Conservation (phyloP, 2,888 invertebrate species). For the Drosophila setosimentum region DNA sequence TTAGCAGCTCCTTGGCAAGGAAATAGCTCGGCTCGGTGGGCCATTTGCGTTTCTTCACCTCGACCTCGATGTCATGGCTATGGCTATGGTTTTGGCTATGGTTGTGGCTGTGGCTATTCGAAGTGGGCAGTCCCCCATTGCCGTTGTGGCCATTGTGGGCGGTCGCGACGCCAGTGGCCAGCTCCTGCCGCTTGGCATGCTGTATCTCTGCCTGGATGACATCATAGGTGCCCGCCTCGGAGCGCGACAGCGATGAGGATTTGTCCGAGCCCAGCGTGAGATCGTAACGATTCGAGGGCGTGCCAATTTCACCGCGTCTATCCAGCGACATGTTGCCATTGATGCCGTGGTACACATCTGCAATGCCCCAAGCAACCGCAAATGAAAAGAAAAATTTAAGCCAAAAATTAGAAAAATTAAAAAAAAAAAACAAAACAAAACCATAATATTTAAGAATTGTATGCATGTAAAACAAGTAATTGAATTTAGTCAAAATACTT, state of each 20-base stretch:
- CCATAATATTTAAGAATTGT: constrained; percentile 2
- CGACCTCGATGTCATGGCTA: constrained; percentile 77
- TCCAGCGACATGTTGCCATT: constrained; percentile 85
- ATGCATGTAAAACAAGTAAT: not conserved
- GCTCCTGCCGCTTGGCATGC: constrained; percentile 81
- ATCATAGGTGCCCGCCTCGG: constrained; percentile 85
- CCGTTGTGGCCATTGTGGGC: constrained; percentile 76
- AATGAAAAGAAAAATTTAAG: constrained; percentile 5
- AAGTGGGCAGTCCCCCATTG: constrained; percentile 27
- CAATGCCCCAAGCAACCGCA: constrained; percentile 10
- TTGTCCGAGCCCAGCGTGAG: constrained; percentile 84
- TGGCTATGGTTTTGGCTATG: constrained; percentile 5
- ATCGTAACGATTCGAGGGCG: constrained; percentile 83
- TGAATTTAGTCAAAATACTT: not conserved
- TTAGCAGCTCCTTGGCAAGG: constrained; percentile 95
- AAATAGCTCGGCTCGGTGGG: constrained; percentile 91
- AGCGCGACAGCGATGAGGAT: constrained; percentile 84
- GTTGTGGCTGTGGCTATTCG: constrained; percentile 34
- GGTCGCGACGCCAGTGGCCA: constrained; percentile 74
- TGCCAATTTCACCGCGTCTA: constrained; percentile 82
- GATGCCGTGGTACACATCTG: constrained; percentile 85
- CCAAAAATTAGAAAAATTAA: constrained; percentile 2
- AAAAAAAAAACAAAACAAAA: not conserved
- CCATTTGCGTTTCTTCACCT: constrained; percentile 86
- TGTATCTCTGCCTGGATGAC: constrained; percentile 84